Percentiles rank a stretch among this genome's conserved stretches.
phyloP scores from a whole-genome alignment of 2,888 invertebrate species.

The Cerceris ruficornis region DNA sequence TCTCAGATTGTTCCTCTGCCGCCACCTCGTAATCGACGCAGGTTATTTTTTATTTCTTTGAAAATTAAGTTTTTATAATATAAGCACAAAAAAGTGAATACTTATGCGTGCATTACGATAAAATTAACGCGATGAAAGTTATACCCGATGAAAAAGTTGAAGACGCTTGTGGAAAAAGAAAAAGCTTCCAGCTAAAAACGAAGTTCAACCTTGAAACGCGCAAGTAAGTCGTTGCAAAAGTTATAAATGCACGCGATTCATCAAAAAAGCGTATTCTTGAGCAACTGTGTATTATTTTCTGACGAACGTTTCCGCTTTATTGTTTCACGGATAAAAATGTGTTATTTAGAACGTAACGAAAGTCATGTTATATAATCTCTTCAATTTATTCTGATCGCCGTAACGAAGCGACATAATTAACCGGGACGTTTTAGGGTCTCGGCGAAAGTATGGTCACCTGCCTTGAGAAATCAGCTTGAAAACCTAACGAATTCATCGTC shows the following conservation, averaged over 20 bases:
- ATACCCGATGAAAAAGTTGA: no score
- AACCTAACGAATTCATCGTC: slow-evolving; percentile 16
- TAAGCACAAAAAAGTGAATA: background rate
- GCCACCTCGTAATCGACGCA: slow-evolving; percentile 8
- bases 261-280: background rate
- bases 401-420: no score
- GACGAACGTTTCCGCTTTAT: background rate
- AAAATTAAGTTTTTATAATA: background rate
- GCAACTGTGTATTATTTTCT: background rate
- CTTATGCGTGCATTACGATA: background rate
- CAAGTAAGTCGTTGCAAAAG: no score
- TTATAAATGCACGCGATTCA: no score
- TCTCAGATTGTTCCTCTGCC: background rate
- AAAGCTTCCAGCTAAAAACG: no score
- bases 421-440: slow-evolving; percentile 7
- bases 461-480: slow-evolving; percentile 13
- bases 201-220: no score
- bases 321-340: no score
- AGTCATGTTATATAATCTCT: background rate
- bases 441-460: slow-evolving; percentile 20
- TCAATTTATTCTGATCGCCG: background rate
- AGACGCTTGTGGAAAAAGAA: no score
- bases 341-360: background rate
- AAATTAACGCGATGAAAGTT: no score
- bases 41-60: slow-evolving; percentile 11